A percentile compares a stretch with the other conserved stretches of the same genome.
Evolutionary conservation across 2,113 vertebrate genomes (phyloP).

Genomic region (Dasyornis broadbenti): DNA sequence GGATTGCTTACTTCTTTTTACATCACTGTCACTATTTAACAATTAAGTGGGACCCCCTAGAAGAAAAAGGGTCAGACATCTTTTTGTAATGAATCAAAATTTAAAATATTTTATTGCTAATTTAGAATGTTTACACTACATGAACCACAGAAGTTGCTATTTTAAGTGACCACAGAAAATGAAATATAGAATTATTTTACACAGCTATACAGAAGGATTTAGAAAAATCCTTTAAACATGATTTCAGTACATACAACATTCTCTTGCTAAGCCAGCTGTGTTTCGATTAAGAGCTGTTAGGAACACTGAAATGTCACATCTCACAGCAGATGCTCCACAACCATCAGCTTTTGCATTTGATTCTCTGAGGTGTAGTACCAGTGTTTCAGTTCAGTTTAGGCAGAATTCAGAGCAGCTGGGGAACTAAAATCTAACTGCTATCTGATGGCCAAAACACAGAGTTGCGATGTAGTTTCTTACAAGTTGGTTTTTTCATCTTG

Average conservation of each 20-base stretch:
- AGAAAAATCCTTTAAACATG: not conserved
- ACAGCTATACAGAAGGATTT: conserved; percentile 40
- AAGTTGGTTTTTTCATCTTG: not conserved
- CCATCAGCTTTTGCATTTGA: not conserved
- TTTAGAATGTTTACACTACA: conserved; percentile 48
- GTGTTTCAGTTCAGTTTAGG: not conserved
- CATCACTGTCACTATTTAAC: not conserved
- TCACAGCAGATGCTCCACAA: not conserved
- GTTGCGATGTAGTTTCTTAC: not conserved
- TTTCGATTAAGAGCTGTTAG: not conserved
- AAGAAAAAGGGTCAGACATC: not conserved
- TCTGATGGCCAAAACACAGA: not conserved
- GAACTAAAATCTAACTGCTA: not conserved
- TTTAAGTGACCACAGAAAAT: conserved; percentile 44
- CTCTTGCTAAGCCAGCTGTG: not conserved
- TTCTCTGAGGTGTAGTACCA: not conserved
- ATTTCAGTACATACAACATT: conserved; percentile 5
- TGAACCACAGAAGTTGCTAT: conserved; percentile 17
- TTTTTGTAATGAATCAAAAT: conserved; percentile 25
- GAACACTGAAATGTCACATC: not conserved
- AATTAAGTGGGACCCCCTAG: not conserved
- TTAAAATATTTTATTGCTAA: conserved; percentile 67
- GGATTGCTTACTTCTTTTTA: not conserved
- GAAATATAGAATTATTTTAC: conserved; percentile 61
- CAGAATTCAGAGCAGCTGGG: not conserved